phyloP scores from a whole-genome alignment of 2,797 vertebrate genomes.

The Tenualosa thibaudeaui region DNA sequence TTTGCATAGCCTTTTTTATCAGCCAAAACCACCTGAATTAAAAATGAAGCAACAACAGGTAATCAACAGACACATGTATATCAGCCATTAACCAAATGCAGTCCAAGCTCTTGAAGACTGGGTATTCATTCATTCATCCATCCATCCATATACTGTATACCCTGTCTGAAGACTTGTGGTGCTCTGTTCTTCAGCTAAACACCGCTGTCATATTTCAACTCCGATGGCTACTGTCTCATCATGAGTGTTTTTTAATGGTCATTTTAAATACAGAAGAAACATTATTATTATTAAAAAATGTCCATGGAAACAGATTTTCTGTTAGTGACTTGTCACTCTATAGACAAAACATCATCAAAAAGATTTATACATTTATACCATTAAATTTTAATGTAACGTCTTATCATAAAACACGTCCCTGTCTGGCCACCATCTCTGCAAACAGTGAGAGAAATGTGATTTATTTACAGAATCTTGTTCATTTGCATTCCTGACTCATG shows the following conservation, averaged over 20 bases:
- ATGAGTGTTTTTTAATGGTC: neutral
- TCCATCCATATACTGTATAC: no score
- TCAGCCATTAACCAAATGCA: neutral
- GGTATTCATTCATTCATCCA: no score
- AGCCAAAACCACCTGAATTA: neutral
- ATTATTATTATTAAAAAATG: neutral
- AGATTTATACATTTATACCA: neutral
- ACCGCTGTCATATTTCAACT: neutral
- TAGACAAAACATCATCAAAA: neutral
- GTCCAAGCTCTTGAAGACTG: no score
- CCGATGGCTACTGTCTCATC: neutral
- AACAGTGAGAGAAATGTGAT: neutral
- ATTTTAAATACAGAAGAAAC: neutral
- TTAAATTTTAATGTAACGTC: neutral
- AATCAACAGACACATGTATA: neutral
- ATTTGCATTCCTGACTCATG: neutral
- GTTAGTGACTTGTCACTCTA: neutral
- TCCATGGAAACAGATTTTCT: neutral
- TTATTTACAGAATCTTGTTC: neutral
- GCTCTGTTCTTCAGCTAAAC: neutral
- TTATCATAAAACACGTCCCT: neutral
- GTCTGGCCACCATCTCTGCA: neutral
- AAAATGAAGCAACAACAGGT: neutral
- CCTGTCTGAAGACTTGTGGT: neutral
- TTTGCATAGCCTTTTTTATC: neutral